Conservation (phyloP, 2,888 invertebrate species). For the Drosophila flavopinicola region DNA sequence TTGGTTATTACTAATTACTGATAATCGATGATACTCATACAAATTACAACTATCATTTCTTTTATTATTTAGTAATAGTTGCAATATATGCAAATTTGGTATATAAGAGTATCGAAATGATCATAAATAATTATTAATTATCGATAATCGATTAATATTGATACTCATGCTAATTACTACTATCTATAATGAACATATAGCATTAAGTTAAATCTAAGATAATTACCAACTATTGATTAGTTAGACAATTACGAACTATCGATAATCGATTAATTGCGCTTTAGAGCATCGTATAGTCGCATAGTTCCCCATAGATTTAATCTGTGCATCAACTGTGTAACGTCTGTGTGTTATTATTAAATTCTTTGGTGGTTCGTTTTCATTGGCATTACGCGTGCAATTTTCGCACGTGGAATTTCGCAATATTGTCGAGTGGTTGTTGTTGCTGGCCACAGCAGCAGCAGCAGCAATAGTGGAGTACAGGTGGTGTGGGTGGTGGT, state of each 20-base stretch:
- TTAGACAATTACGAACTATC: too few relatives aligned
- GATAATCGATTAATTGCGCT: conserved; percentile 4
- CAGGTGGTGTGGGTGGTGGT: background rate
- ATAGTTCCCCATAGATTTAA: too few relatives aligned
- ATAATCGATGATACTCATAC: too few relatives aligned
- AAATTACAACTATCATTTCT: too few relatives aligned
- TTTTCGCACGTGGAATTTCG: conserved; percentile 75
- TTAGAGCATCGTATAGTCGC: conserved; percentile 12
- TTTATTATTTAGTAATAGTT: too few relatives aligned
- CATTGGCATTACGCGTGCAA: conserved; percentile 69
- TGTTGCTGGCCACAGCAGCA: conserved; percentile 1
- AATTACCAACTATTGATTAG: too few relatives aligned
- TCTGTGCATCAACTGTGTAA: conserved; percentile 1
- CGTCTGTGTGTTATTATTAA: conserved; percentile 50
- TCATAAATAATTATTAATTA: too few relatives aligned
- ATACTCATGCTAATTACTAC: background rate
- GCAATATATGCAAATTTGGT: too few relatives aligned
- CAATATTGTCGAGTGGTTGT: conserved; percentile 62
- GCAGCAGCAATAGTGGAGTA: background rate
- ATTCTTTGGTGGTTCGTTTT: conserved; percentile 62
- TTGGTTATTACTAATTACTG: too few relatives aligned
- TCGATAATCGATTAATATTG: too few relatives aligned
- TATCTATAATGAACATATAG: background rate
- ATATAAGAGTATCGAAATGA: too few relatives aligned
- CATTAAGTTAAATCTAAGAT: background rate